These are phyloP conservation scores for Nothocercus julius DNA, from an alignment of 2,113 vertebrate genomes.

Conservation along the genomic window DNA sequence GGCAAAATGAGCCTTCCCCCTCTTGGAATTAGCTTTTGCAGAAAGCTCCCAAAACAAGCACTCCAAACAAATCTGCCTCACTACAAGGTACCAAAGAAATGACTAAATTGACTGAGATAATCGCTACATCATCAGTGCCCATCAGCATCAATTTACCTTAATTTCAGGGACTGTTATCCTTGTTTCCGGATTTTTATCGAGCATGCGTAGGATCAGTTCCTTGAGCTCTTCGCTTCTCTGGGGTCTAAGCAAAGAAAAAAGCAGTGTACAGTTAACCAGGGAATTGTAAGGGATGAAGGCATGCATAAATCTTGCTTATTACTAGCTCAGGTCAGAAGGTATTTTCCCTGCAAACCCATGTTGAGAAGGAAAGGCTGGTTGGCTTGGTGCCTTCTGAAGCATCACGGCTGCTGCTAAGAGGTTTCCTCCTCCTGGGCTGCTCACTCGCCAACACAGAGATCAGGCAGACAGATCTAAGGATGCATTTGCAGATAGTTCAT, in stretches of 20 bases:
- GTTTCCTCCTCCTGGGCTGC: not conserved
- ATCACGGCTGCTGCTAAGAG: accelerated
- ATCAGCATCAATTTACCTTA: slow-evolving; percentile 80
- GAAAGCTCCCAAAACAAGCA: slow-evolving; percentile 17
- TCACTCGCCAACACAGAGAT: not conserved
- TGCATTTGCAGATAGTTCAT: not conserved
- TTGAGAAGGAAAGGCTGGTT: not conserved
- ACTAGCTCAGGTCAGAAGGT: not conserved
- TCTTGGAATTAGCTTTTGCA: not conserved
- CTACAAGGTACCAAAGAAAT: not conserved
- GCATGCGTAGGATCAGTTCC: slow-evolving; percentile 88
- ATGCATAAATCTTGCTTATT: not conserved
- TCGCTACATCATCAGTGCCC: not conserved
- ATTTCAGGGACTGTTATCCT: slow-evolving; percentile 93
- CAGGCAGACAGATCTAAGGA: not conserved
- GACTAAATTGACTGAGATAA: not conserved
- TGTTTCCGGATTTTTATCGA: slow-evolving; percentile 93
- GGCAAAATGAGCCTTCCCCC: not conserved
- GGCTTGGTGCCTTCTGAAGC: not conserved
- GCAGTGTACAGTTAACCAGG: not conserved
- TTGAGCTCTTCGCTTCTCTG: slow-evolving; percentile 84
- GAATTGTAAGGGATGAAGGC: not conserved
- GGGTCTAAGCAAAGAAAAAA: slow-evolving; percentile 75
- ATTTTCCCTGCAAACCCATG: not conserved
- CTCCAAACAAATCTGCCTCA: not conserved